A percentile compares a stretch with the other conserved stretches of the same genome.
Conservation (phyloP, 1,140 invertebrate species). For the Drosophila hydei region DNA sequence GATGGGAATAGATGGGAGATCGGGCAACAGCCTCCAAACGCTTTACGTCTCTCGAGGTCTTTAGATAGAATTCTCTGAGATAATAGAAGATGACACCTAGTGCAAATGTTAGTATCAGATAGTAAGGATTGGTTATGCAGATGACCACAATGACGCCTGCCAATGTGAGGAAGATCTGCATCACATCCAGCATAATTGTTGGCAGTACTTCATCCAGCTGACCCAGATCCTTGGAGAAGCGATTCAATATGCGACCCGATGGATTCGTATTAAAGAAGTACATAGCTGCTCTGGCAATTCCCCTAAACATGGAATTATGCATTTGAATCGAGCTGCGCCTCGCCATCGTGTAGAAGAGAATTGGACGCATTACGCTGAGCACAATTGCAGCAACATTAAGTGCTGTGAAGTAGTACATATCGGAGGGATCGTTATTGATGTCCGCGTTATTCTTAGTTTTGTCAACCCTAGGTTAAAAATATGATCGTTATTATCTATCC, state of each 20-base stretch:
- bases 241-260: constrained; percentile 89
- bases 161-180: constrained; percentile 88
- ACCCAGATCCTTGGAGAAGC: constrained; percentile 91
- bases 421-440: constrained; percentile 25
- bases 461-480: constrained; percentile 54
- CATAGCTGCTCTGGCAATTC: constrained; percentile 86
- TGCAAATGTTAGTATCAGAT: constrained; percentile 88
- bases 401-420: constrained; percentile 65
- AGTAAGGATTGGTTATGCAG: constrained; percentile 90
- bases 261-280: constrained; percentile 92
- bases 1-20: constrained; percentile 91
- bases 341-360: constrained; percentile 63
- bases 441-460: constrained; percentile 27
- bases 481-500: not conserved
- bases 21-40: constrained; percentile 90
- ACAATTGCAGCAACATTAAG: constrained; percentile 65
- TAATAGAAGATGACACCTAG: constrained; percentile 89
- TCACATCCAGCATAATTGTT: constrained; percentile 90
- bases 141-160: constrained; percentile 88
- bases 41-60: constrained; percentile 93
- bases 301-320: constrained; percentile 65
- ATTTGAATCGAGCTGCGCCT: constrained; percentile 55
- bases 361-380: constrained; percentile 48
- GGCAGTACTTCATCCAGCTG: constrained; percentile 94
- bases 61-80: constrained; percentile 91